Percentiles rank a stretch among this genome's conserved stretches.
These are phyloP conservation scores for Xanthorhoe designata DNA, from an alignment of 2,888 invertebrate species.

Conservation along the genomic window DNA sequence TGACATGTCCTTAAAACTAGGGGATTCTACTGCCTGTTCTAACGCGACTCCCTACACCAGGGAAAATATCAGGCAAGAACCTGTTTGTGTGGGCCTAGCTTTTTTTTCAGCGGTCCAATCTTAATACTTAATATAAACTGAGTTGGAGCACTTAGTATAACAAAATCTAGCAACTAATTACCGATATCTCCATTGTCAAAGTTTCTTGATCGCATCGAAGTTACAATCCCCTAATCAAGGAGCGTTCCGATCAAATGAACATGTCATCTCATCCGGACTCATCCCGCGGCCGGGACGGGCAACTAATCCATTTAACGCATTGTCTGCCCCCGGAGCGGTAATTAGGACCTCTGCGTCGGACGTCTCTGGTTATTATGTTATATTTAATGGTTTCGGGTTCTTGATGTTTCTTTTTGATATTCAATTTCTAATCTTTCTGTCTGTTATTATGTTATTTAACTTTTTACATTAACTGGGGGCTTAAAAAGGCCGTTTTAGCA, in stretches of 20 bases:
- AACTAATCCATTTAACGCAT: conserved; percentile 45
- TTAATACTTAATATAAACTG: too few species aligned
- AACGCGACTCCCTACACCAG: too few species aligned
- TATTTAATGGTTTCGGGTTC: conserved; percentile 10
- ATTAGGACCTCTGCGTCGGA: conserved; percentile 36
- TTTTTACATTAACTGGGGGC: too few species aligned
- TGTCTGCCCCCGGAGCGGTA: conserved; percentile 38
- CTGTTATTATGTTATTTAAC: background rate
- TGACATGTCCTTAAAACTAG: too few species aligned
- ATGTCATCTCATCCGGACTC: conserved; percentile 38
- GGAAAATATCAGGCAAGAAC: too few species aligned
- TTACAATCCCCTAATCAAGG: conserved; percentile 31
- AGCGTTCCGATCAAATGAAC: conserved; percentile 44
- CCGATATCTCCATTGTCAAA: conserved; percentile 26
- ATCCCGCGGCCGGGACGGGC: conserved; percentile 19
- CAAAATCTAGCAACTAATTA: conserved; percentile 26
- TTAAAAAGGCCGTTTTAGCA: too few species aligned
- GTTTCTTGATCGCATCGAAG: conserved; percentile 26
- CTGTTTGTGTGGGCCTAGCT: too few species aligned
- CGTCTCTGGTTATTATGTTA: conserved; percentile 27
- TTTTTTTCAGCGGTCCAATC: too few species aligned
- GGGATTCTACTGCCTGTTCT: too few species aligned
- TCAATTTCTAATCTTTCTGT: background rate
- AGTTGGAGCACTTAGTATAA: too few species aligned
- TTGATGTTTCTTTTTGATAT: background rate